Conservation (phyloP, 2,113 vertebrate species). For the Nanorana parkeri region DNA sequence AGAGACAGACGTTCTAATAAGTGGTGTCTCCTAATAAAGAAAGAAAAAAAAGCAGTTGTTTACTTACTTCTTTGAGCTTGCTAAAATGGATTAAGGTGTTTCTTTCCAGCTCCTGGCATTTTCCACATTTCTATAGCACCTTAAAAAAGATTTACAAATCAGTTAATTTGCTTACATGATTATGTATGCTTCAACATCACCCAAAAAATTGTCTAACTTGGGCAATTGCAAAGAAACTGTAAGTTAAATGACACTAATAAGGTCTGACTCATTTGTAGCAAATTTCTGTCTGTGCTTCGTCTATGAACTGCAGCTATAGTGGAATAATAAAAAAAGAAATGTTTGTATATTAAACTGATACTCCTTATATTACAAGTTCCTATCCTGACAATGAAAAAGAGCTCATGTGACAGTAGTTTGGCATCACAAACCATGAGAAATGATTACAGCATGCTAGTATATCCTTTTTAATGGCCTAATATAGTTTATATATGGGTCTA, state of each 20-base stretch:
- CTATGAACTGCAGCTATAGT: not conserved
- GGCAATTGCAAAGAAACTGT: slow-evolving; percentile 1
- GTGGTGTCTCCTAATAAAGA: not conserved
- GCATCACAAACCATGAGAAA: too few species aligned
- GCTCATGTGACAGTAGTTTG: too few species aligned
- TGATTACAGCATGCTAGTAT: too few species aligned
- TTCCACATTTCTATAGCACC: slow-evolving; percentile 1
- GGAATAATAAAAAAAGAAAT: not conserved
- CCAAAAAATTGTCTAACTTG: slow-evolving; percentile 24
- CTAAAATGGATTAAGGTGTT: slow-evolving; percentile 14
- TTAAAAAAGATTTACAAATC: slow-evolving; percentile 24
- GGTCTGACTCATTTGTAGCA: not conserved
- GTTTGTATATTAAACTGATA: not conserved
- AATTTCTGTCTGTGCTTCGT: not conserved
- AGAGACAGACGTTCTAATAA: slow-evolving; percentile 39
- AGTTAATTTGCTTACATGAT: slow-evolving; percentile 14
- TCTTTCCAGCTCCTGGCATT: not conserved
- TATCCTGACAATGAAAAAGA: too few species aligned
- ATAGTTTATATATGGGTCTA: too few species aligned
- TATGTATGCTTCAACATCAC: not conserved
- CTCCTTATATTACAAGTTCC: too few species aligned
- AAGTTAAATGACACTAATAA: slow-evolving; percentile 18
- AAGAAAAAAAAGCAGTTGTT: slow-evolving; percentile 19
- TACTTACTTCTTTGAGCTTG: not conserved
- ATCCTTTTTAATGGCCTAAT: too few species aligned